A percentile compares a stretch with the other conserved stretches of the same genome.
These are phyloP conservation scores for Noctuana brunneofusca DNA, from an alignment of 2,888 invertebrate species.

Conservation along the genomic window DNA sequence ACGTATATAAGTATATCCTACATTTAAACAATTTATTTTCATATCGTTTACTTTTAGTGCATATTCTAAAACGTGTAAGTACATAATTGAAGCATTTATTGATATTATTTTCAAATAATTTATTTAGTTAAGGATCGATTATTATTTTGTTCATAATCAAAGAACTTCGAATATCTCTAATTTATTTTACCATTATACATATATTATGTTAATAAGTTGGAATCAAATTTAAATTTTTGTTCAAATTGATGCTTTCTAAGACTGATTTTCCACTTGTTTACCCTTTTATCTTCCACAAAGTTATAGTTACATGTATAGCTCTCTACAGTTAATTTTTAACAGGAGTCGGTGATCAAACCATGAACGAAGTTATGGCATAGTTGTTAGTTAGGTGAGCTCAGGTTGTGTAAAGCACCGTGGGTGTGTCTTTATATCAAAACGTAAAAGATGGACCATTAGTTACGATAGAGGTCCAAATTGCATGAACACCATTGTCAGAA, in stretches of 20 bases:
- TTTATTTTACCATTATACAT: too few species aligned
- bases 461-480: constrained; percentile 55
- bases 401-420: constrained; percentile 68
- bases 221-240: not conserved
- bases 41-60: constrained; percentile 17
- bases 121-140: not conserved
- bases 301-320: constrained; percentile 35
- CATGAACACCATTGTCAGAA: constrained; percentile 37
- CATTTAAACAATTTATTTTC: constrained; percentile 3
- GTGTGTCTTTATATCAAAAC: constrained; percentile 74
- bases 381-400: constrained; percentile 45
- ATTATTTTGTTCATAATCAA: not conserved
- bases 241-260: constrained; percentile 38
- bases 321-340: constrained; percentile 43
- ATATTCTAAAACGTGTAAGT: constrained; percentile 18
- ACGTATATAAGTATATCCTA: not conserved
- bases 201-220: too few species aligned
- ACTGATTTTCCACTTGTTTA: constrained; percentile 48
- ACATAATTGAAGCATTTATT: constrained; percentile 20
- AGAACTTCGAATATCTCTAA: not conserved
- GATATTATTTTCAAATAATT: constrained; percentile 14
- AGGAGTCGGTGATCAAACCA: constrained; percentile 26
- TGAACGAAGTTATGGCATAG: constrained; percentile 26
- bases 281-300: constrained; percentile 45
- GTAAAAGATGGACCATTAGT: constrained; percentile 80